phyloP scores from a whole-genome alignment of 2,888 invertebrate genomes.

The Rhogogaster chlorosoma region DNA sequence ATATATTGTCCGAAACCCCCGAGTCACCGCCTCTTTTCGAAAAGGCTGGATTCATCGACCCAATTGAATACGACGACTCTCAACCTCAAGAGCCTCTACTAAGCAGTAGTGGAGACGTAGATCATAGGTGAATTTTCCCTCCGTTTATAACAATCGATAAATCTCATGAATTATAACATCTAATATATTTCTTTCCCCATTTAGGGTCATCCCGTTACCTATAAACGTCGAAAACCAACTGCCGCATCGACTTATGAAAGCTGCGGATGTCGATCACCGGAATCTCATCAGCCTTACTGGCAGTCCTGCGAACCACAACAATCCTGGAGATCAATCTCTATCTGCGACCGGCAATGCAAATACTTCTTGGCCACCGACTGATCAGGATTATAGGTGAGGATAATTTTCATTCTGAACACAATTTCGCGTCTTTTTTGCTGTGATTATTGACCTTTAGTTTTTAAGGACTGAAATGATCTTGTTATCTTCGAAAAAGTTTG shows the following conservation, averaged over 20 bases:
- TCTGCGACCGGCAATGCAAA: conserved; percentile 64
- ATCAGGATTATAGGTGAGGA: conserved; percentile 75
- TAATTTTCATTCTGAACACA: not conserved
- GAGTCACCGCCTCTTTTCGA: conserved; percentile 85
- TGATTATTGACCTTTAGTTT: not conserved
- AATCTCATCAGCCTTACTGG: conserved; percentile 92
- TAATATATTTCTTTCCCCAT: not conserved
- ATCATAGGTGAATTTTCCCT: conserved; percentile 69
- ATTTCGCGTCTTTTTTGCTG: not conserved
- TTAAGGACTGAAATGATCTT: not conserved
- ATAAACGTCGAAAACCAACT: conserved; percentile 70
- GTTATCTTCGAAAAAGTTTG: not conserved
- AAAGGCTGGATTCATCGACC: conserved; percentile 81
- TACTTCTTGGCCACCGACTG: conserved; percentile 71
- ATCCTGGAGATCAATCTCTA: conserved; percentile 63
- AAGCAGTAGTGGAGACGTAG: conserved; percentile 73
- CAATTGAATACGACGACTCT: conserved; percentile 83
- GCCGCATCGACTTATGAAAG: conserved; percentile 74
- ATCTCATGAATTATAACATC: not conserved
- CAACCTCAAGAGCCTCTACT: conserved; percentile 73
- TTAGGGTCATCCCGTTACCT: conserved; percentile 72
- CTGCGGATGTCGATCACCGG: conserved; percentile 88
- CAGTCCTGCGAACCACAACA: conserved; percentile 80
- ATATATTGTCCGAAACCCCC: conserved; percentile 80
- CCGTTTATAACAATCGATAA: not conserved